Evolutionary conservation across 2,888 invertebrate genomes (phyloP), one percentile per base, ranked within the genome.

Genomic region (Cataglyphis rosenhaueri): DNA sequence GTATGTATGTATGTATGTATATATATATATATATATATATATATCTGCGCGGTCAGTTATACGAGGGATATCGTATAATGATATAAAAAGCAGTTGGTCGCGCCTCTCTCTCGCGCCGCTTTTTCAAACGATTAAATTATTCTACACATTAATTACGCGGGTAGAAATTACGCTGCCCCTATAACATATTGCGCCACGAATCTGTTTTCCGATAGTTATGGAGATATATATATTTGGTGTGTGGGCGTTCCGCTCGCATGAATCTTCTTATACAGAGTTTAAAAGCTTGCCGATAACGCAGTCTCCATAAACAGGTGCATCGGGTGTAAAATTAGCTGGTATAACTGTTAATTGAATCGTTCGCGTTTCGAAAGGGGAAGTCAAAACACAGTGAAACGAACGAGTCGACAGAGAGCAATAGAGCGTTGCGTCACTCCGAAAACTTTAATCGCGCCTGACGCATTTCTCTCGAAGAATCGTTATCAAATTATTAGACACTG

Each of bases 51-150:
- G 57, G 68, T 68, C 59, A 32, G 21, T 78, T 68, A 18, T 59
- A 66, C 41, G 12, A 18, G 35, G 29, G 65, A 41, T 12, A 6
- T 57, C 41, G 12, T 66, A 59, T 61, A 79, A 70, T 70, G 59
- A 79, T 79, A 52, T 52, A 79, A 79, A 79, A 79, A 79, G 59
- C 48, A 79, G 59, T 61, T 18, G 59, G 44, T 21, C 21, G 78
- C 21, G 35, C 59, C 78, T 59, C 29, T 61, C 68, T 59, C 59
- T 35, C 44, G 59, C 55, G 59, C 57, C 41, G 70, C 44, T 70
- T 79, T 68, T 70, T 70, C 59, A 44, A 70, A 8, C 59, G 70
- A 79, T 79, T 79, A 79, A 68, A 79, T 79, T 70, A 79, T 79
- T 79, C 59, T 70, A 70, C 68, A 35, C 78, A 79, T 79, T 79